These are phyloP conservation scores for Cephalopachus bancanus DNA, from an alignment of 2,797 vertebrate species.

Conservation along the genomic window DNA sequence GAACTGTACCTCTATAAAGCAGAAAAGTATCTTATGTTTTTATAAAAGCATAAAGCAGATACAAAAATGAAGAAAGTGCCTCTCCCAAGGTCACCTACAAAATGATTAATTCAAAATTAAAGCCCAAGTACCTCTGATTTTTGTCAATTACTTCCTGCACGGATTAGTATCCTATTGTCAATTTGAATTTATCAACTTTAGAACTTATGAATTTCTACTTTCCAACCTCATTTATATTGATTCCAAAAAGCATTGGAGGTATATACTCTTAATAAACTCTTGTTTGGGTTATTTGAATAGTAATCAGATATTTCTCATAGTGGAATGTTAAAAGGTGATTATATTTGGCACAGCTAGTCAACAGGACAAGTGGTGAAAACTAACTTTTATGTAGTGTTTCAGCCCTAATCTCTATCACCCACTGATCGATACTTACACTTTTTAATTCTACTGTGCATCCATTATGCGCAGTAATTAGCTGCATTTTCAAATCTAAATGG, in stretches of 20 bases:
- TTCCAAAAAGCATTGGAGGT: background rate
- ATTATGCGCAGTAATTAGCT: background rate
- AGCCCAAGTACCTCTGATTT: background rate
- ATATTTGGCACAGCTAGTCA: background rate
- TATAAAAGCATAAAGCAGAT: background rate
- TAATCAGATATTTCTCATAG: background rate
- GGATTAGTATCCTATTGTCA: background rate
- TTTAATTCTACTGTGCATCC: background rate
- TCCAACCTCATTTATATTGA: background rate
- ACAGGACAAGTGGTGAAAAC: background rate
- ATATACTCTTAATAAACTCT: background rate
- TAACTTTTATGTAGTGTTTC: background rate
- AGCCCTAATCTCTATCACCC: background rate
- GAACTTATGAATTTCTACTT: background rate
- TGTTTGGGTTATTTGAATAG: background rate
- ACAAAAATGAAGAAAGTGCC: background rate
- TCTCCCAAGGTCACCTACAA: background rate
- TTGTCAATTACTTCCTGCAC: background rate
- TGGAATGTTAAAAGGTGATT: background rate
- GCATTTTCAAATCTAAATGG: background rate
- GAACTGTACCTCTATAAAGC: background rate
- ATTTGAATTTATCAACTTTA: background rate
- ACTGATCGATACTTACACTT: background rate
- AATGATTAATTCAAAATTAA: background rate
- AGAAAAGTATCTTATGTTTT: background rate